Evolutionary conservation across 2,797 vertebrate species (phyloP).

Genomic region (Rhinatrema bivittatum): DNA sequence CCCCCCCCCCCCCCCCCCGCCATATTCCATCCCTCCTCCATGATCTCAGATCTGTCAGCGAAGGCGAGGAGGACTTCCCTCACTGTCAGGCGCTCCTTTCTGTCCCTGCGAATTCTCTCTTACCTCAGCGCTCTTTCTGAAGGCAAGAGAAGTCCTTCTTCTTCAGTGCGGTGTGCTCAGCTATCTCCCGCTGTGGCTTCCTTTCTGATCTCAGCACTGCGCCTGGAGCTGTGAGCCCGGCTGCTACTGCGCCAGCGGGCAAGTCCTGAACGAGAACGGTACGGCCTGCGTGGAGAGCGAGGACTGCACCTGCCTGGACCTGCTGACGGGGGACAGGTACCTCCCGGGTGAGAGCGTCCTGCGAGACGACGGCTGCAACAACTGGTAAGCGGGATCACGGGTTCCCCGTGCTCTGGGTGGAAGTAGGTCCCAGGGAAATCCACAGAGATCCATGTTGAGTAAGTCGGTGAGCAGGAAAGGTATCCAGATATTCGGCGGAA

Average conservation of each 20-base stretch:
- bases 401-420: too few species aligned
- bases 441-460: too few species aligned
- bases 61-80: too few species aligned
- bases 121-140: too few species aligned
- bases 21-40: too few species aligned
- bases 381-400: constrained; percentile 60
- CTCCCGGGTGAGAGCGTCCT: constrained; percentile 37
- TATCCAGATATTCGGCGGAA: too few species aligned
- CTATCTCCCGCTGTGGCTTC: too few species aligned
- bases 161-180: neutral
- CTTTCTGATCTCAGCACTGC: constrained; percentile 55
- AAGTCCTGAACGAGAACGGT: constrained; percentile 60
- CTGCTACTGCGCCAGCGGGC: constrained; percentile 74
- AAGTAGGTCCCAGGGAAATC: neutral
- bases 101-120: too few species aligned
- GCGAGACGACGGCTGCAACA: constrained; percentile 68
- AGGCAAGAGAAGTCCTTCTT: too few species aligned
- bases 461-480: too few species aligned
- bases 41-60: constrained; percentile 65
- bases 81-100: too few species aligned
- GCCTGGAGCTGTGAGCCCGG: constrained; percentile 74
- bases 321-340: constrained; percentile 49
- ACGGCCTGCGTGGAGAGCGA: constrained; percentile 52
- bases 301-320: constrained; percentile 69
- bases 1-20: neutral